Evolutionary conservation across 2,797 vertebrate species (phyloP).

Genomic region (Acanthurus leucopareius): DNA sequence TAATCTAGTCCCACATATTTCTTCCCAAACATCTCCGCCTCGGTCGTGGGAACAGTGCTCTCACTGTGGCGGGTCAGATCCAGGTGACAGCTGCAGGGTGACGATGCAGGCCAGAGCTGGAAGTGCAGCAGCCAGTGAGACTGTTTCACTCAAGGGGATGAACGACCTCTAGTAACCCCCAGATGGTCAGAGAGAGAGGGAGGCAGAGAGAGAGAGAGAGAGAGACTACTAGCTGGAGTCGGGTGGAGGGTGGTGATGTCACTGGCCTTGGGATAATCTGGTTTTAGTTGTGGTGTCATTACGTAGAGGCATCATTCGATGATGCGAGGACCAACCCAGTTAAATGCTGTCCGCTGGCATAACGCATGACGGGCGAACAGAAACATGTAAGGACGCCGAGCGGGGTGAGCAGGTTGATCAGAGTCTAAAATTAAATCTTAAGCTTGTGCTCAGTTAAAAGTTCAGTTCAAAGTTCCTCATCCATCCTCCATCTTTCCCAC

Average conservation of each 20-base stretch:
- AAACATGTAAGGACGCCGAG: neutral
- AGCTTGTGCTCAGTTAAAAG: neutral
- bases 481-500: conserved; percentile 34
- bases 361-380: conserved; percentile 33
- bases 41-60: conserved; percentile 67
- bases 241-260: conserved; percentile 60
- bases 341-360: conserved; percentile 40
- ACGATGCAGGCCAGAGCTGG: conserved; percentile 48
- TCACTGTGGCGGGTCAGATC: conserved; percentile 61
- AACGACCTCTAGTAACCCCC: conserved; percentile 88
- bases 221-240: neutral
- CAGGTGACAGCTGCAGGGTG: conserved; percentile 83
- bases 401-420: neutral
- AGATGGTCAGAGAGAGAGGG: conserved; percentile 59
- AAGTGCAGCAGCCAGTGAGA: conserved; percentile 52
- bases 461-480: neutral
- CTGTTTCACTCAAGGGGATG: conserved; percentile 75
- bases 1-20: conserved; percentile 22
- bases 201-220: conserved; percentile 26
- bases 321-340: conserved; percentile 75
- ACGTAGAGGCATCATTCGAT: conserved; percentile 81
- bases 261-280: conserved; percentile 76
- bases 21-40: conserved; percentile 20
- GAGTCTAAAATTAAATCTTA: conserved; percentile 29
- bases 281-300: conserved; percentile 79